Conservation (phyloP, 2,113 vertebrate genomes). For the Oreochromis tanganicae region DNA sequence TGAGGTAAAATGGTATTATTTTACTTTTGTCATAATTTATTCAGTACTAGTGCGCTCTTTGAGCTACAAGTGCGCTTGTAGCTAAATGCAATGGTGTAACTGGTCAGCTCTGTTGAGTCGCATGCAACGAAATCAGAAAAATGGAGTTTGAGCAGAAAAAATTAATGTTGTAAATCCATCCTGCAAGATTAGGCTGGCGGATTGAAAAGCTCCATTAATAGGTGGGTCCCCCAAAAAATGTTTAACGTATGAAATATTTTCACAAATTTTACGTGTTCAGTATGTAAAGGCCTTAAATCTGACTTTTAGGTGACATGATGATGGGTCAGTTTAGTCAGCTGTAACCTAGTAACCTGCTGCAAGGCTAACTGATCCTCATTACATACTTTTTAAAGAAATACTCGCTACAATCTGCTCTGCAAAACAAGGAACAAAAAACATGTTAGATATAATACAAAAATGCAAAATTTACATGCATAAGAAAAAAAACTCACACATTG, state of each 20-base stretch:
- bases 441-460: neutral
- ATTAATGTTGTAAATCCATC: neutral
- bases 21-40: neutral
- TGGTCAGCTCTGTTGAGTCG: neutral
- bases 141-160: accelerated
- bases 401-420: neutral
- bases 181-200: neutral
- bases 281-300: neutral
- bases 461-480: neutral
- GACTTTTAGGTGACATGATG: neutral
- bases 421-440: neutral
- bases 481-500: neutral
- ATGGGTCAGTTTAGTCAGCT: neutral
- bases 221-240: neutral
- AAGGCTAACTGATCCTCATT: neutral
- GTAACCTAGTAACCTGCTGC: neutral
- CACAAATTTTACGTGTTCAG: neutral
- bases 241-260: neutral
- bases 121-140: neutral
- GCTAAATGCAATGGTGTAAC: neutral
- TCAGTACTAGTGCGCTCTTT: neutral
- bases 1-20: neutral
- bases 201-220: neutral
- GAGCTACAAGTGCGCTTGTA: neutral
- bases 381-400: neutral